Percentiles rank a stretch among this genome's conserved stretches.
Conservation (phyloP, 2,797 vertebrate genomes). For the Ctenopoma multispine region DNA sequence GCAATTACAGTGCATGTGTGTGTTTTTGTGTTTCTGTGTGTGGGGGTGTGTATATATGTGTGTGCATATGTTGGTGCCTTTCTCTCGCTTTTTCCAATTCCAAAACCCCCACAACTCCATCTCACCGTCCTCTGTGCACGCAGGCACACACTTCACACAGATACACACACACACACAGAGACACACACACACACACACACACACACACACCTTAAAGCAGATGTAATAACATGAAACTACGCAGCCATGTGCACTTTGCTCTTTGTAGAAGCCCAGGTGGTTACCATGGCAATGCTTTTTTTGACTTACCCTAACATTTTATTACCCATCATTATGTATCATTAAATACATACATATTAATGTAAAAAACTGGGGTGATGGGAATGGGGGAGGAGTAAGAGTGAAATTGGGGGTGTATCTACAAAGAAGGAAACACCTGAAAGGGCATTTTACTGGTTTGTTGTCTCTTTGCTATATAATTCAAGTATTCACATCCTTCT, state of each 20-base stretch:
- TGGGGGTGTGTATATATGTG: constrained; percentile 10
- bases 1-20: constrained; percentile 93
- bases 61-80: constrained; percentile 19
- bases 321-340: constrained; percentile 97
- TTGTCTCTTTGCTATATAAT: constrained; percentile 69
- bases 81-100: constrained; percentile 68
- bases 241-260: constrained; percentile 91
- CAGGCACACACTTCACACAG: constrained; percentile 26
- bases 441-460: constrained; percentile 70
- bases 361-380: constrained; percentile 83
- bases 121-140: constrained; percentile 42
- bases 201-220: constrained; percentile 89
- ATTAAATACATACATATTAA: constrained; percentile 99
- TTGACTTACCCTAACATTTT: constrained; percentile 92
- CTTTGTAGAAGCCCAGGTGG: constrained; percentile 88
- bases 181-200: constrained; percentile 57
- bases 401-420: constrained; percentile 75
- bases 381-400: constrained; percentile 69
- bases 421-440: constrained; percentile 77
- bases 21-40: constrained; percentile 35
- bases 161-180: constrained; percentile 44
- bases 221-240: constrained; percentile 93
- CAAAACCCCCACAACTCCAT: constrained; percentile 72
- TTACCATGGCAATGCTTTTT: constrained; percentile 92
- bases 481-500: constrained; percentile 63